Percentiles rank a stretch among this genome's conserved stretches.
These are phyloP conservation scores for Octodon degus DNA, from an alignment of 2,113 vertebrate genomes.

Conservation along the genomic window DNA sequence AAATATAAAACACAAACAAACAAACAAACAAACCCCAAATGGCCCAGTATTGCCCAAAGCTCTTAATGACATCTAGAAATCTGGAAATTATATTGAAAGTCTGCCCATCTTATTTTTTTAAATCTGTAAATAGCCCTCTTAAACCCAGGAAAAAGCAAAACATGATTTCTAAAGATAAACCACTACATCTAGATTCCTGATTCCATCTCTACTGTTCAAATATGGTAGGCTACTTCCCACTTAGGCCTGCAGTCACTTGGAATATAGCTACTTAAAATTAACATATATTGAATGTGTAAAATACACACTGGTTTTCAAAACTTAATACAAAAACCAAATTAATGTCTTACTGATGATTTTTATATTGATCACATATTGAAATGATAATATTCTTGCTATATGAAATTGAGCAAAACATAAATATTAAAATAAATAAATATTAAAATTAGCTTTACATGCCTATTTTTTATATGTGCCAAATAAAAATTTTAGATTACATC, in stretches of 20 bases:
- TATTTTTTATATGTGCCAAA: background rate
- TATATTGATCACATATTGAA: background rate
- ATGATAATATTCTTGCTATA: slow-evolving; percentile 34
- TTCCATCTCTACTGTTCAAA: background rate
- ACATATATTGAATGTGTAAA: background rate
- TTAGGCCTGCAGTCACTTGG: background rate
- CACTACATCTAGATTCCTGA: background rate
- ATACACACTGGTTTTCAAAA: background rate
- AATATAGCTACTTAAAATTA: background rate
- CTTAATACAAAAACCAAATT: background rate
- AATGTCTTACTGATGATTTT: background rate
- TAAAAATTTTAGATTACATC: background rate
- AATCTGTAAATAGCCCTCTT: background rate
- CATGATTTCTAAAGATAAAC: background rate
- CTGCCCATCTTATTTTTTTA: background rate
- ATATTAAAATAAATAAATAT: slow-evolving; percentile 1
- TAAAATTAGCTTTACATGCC: background rate
- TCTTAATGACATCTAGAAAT: background rate
- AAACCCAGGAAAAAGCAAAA: background rate
- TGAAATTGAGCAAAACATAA: slow-evolving; percentile 27
- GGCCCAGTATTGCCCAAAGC: background rate
- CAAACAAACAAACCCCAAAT: too few species aligned
- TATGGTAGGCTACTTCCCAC: background rate
- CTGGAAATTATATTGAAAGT: background rate
- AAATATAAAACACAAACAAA: too few species aligned